A percentile compares a stretch with the other conserved stretches of the same genome.
Conservation (phyloP, 2,797 vertebrate genomes). For the Esox masquinongy region DNA sequence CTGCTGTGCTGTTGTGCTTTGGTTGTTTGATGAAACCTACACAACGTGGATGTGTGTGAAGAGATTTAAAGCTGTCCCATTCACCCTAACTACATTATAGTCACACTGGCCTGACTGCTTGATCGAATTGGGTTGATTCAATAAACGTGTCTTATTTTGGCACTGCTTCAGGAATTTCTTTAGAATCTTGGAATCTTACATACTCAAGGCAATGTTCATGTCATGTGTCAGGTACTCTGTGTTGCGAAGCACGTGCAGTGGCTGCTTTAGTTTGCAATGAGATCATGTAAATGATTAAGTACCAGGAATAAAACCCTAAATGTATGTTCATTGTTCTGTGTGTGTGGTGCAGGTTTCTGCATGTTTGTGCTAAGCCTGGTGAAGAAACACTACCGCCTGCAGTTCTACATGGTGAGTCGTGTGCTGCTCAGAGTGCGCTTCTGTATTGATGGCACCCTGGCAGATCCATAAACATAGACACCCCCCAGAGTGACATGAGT, state of each 20-base stretch:
- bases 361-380: slow-evolving; percentile 99
- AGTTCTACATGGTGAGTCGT: slow-evolving; percentile 95
- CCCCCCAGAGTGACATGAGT: slow-evolving; percentile 5
- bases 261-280: neutral
- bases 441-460: neutral
- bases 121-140: neutral
- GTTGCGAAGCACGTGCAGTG: too few relatives aligned
- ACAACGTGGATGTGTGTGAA: neutral
- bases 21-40: neutral
- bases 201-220: slow-evolving; percentile 6
- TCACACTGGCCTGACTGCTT: neutral
- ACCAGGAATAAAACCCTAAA: neutral
- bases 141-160: slow-evolving; percentile 4
- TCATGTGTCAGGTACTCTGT: too few relatives aligned
- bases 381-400: slow-evolving; percentile 98
- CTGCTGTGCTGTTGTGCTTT: neutral
- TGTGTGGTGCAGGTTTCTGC: slow-evolving; percentile 84
- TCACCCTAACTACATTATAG: neutral
- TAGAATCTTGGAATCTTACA: neutral
- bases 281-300: neutral
- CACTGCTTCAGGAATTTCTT: neutral
- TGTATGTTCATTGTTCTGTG: neutral
- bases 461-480: neutral
- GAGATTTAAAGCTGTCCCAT: neutral
- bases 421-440: neutral